These are phyloP conservation scores for Philopedon plagiatum DNA, from an alignment of 2,888 invertebrate species.

Conservation along the genomic window DNA sequence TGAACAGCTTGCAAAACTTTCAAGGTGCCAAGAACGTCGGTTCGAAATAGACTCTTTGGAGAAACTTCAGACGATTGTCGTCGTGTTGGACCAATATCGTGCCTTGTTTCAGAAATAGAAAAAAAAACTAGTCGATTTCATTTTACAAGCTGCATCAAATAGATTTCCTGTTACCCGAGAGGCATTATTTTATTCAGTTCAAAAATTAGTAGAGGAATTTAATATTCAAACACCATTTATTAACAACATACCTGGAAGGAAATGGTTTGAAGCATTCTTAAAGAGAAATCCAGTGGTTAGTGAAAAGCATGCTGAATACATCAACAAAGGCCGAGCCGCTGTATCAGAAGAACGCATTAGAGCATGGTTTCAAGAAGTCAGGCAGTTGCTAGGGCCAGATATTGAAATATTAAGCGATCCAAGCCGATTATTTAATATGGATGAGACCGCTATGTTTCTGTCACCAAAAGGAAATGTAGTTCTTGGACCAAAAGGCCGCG, in stretches of 20 bases:
- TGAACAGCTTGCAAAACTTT: conserved; percentile 10
- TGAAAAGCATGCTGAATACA: conserved; percentile 9
- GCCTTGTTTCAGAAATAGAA: conserved; percentile 4
- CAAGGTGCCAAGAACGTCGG: conserved; percentile 13
- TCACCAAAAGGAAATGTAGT: conserved; percentile 14
- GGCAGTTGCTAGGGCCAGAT: background rate
- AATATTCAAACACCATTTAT: conserved; percentile 10
- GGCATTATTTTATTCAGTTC: background rate
- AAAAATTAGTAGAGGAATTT: conserved; percentile 5
- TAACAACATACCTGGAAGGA: conserved; percentile 15
- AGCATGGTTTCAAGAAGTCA: conserved; percentile 1
- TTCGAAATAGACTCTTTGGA: conserved; percentile 17
- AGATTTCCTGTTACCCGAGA: conserved; percentile 7
- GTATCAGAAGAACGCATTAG: conserved; percentile 6
- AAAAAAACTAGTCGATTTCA: background rate
- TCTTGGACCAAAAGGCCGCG: background rate
- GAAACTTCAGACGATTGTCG: conserved; percentile 16
- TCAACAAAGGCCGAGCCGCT: conserved; percentile 3
- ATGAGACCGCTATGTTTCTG: conserved; percentile 13
- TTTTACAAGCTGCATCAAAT: no score
- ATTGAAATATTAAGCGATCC: conserved; percentile 9
- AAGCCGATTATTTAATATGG: conserved; percentile 15
- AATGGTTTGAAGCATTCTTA: conserved; percentile 8
- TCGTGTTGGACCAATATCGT: background rate
- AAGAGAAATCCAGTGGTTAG: background rate